Conservation (phyloP, 2,797 vertebrate species). For the Pipistrellus pipistrellus region DNA sequence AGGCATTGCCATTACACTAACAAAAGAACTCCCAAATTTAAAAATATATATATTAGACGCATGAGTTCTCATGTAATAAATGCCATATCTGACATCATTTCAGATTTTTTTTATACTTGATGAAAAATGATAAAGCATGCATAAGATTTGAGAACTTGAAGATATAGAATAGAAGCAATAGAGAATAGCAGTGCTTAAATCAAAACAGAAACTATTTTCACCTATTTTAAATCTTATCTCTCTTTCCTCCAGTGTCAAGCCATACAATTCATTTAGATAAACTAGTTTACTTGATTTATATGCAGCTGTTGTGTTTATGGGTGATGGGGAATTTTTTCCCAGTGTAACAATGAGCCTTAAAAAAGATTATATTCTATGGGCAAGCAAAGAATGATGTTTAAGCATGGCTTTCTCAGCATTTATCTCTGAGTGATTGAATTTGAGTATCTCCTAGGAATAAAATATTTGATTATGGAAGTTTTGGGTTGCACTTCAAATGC, state of each 20-base stretch:
- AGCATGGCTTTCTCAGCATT: conserved; percentile 86
- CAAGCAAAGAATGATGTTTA: conserved; percentile 86
- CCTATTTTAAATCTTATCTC: conserved; percentile 75
- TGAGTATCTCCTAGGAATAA: conserved; percentile 84
- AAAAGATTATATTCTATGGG: conserved; percentile 84
- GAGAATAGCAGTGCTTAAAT: neutral
- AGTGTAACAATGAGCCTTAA: conserved; percentile 81
- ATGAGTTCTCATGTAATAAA: neutral
- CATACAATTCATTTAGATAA: conserved; percentile 79
- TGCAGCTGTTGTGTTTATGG: conserved; percentile 80
- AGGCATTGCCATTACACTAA: neutral
- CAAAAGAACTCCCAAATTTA: neutral
- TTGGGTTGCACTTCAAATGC: conserved; percentile 77
- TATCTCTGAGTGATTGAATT: conserved; percentile 84
- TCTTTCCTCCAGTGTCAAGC: conserved; percentile 23
- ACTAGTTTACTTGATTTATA: conserved; percentile 84
- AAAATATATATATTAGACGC: neutral
- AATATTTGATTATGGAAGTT: conserved; percentile 86
- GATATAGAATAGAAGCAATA: neutral
- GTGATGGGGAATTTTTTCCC: conserved; percentile 77
- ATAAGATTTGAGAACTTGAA: neutral
- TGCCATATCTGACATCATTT: neutral
- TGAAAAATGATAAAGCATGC: neutral
- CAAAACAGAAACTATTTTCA: neutral
- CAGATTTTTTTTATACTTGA: neutral